Base-by-base conservation (phyloP, 2,888 invertebrate genomes). In the Doris montereyensis region DNA sequence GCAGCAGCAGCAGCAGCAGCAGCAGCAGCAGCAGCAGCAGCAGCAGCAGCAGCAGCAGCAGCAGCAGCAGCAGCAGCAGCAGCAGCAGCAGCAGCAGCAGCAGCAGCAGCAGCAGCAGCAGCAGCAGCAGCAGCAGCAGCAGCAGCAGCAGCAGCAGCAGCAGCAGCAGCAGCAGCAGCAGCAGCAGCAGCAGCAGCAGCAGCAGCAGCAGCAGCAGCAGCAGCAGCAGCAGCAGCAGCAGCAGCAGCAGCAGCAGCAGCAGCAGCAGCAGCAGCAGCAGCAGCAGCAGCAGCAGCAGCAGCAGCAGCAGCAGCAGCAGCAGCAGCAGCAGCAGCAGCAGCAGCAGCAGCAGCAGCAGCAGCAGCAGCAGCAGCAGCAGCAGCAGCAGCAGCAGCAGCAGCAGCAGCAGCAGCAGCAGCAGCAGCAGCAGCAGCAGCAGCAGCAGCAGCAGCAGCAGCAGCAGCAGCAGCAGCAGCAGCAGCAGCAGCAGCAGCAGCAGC, bases 341-440 rank as follows among this genome's bases (percentile, higher is more conserved):
- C n/a, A 73, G 73, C 57, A 73, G 73, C 21, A 73, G 73, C 24
- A 52, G 73, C 57, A 57, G 57, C 57, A 73, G 57, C 57, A 73
- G 57, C 26, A 73, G 52, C 26, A 73, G 57, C 57, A 73, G 57
- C 57, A 73, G 73, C 57, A 73, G 57, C 57, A 73, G 73, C 57
- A 73, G 73, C 30, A 73, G 73, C 30, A 73, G 73, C 30, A 73
- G 73, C 30, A 73, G 73, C 57, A 73, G 73, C n/a, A n/a, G n/a
- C n/a, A n/a, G n/a, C n/a, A n/a, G n/a, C n/a, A n/a, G n/a, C n/a
- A n/a, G n/a, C n/a, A n/a, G n/a, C n/a, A n/a, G n/a, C n/a, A n/a
- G n/a, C n/a, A n/a, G n/a, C n/a, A n/a, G n/a, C n/a, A n/a, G n/a
- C n/a, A n/a, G n/a, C n/a, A n/a, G n/a, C 57, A 30, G 57, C n/a